Evolutionary conservation across 2,797 vertebrate genomes (phyloP).

Genomic region (Hephaestus fuliginosus): DNA sequence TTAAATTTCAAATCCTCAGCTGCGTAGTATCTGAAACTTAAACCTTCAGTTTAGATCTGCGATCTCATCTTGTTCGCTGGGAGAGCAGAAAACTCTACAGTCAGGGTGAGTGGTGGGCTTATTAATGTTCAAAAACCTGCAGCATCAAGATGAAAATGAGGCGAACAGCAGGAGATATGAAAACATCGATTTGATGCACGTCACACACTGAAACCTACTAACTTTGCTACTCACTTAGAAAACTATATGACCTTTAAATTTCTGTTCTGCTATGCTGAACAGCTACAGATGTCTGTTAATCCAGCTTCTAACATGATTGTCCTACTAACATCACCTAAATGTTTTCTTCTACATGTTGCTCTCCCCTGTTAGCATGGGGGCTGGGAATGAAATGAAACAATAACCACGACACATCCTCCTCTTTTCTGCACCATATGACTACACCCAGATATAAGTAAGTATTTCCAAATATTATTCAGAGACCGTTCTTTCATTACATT

Average conservation of each 20-base stretch:
- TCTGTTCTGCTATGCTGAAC: not conserved
- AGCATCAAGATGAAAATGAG: not conserved
- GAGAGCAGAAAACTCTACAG: not conserved
- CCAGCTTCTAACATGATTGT: not conserved
- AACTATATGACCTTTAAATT: constrained; percentile 8
- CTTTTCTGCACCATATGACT: not conserved
- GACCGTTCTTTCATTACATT: not conserved
- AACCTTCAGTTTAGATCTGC: not conserved
- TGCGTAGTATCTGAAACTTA: not conserved
- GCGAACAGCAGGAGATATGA: not conserved
- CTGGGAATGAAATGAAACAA: not conserved
- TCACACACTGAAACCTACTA: no score
- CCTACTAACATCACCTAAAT: not conserved
- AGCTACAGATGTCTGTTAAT: not conserved
- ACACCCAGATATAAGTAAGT: not conserved
- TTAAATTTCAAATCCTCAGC: not conserved
- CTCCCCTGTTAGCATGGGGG: not conserved
- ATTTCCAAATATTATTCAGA: not conserved
- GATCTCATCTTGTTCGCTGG: not conserved
- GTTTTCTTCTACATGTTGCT: not conserved
- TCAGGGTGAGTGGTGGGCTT: not conserved
- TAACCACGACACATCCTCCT: no score
- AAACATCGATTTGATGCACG: not conserved
- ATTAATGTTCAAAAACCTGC: not conserved
- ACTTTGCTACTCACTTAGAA: not conserved